Evolutionary conservation across 2,888 invertebrate genomes (phyloP).

Genomic region (Stenodema calcarata): DNA sequence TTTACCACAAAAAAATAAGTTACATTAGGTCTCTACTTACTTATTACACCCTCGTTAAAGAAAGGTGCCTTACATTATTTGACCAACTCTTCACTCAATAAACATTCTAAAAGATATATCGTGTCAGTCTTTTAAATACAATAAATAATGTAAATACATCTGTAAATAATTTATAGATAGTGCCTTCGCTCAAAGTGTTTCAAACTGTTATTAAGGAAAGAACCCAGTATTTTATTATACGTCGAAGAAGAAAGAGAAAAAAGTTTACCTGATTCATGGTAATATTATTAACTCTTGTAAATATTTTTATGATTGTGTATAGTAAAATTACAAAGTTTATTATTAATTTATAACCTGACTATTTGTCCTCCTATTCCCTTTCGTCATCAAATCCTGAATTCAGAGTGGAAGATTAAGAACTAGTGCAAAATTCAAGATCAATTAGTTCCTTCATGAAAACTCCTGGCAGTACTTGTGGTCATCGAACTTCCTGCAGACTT

Average conservation of each 20-base stretch:
- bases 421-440: too few species aligned
- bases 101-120: background rate
- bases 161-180: constrained; percentile 8
- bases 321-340: constrained; percentile 31
- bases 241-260: background rate
- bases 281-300: constrained; percentile 34
- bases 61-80: background rate
- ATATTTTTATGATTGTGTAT: constrained; percentile 42
- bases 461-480: too few species aligned
- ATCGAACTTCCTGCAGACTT: too few species aligned
- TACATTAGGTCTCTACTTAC: background rate
- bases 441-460: too few species aligned
- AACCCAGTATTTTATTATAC: constrained; percentile 37
- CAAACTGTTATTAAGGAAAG: background rate
- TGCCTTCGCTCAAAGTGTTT: constrained; percentile 32
- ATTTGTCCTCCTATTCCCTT: background rate
- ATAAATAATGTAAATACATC: constrained; percentile 11
- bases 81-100: background rate
- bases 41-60: background rate
- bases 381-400: too few species aligned
- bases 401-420: too few species aligned
- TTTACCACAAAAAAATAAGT: background rate
- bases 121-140: background rate
- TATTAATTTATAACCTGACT: background rate
- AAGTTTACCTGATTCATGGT: background rate